phyloP scores from a whole-genome alignment of 2,888 invertebrate species.

The Drosophila birchii region DNA sequence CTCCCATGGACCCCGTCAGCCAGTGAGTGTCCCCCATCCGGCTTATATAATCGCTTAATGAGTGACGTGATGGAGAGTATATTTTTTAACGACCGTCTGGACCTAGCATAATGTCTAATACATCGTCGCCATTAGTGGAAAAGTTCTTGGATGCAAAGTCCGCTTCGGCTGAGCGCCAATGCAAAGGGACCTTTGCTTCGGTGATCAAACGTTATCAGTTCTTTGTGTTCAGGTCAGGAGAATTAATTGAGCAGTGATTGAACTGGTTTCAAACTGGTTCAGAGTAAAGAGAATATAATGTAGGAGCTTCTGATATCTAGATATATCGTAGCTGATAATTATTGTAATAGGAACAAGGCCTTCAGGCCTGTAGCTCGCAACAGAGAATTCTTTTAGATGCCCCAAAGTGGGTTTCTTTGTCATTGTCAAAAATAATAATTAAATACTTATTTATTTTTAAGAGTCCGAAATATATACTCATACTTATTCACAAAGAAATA shows the following conservation, averaged over 20 bases:
- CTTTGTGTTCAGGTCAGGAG: conserved; percentile 39
- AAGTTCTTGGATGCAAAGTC: conserved; percentile 36
- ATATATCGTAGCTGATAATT: not conserved
- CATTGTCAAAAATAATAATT: not conserved
- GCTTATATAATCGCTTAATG: conserved; percentile 25
- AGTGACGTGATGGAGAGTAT: conserved; percentile 3
- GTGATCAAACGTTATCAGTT: conserved; percentile 28
- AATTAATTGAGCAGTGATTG: conserved; percentile 8
- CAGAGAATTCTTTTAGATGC: no score
- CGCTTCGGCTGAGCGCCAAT: conserved; percentile 5
- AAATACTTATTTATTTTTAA: not conserved
- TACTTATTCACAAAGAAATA: not conserved
- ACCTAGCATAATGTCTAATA: conserved; percentile 1
- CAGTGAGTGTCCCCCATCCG: conserved; percentile 61
- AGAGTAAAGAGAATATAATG: not conserved
- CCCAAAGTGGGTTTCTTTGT: not conserved
- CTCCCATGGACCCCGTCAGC: conserved; percentile 70
- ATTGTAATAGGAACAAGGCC: no score
- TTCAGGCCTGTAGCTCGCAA: no score
- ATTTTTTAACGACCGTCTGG: not conserved
- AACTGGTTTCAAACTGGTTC: conserved; percentile 24
- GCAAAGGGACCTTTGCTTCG: conserved; percentile 28
- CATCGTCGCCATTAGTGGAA: conserved; percentile 3
- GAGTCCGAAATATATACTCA: not conserved
- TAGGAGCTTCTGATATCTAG: not conserved